Evolutionary conservation across 2,888 invertebrate species (phyloP).

Genomic region (Margaritifera margaritifera): DNA sequence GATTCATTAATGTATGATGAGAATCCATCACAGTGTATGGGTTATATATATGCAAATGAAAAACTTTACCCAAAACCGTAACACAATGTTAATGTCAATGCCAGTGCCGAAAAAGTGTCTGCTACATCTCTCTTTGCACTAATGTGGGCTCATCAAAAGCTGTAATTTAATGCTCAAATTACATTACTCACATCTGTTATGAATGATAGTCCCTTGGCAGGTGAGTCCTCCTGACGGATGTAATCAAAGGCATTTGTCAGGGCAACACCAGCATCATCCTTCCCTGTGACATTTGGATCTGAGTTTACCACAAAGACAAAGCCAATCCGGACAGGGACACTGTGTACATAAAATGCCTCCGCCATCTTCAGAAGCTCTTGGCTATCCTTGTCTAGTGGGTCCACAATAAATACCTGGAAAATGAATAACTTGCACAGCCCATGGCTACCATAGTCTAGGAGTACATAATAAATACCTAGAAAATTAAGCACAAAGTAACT

Average conservation of each 20-base stretch:
- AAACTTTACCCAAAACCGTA: too few relatives aligned
- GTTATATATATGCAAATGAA: too few relatives aligned
- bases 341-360: constrained; percentile 92
- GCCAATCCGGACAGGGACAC: constrained; percentile 88
- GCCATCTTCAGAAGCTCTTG: constrained; percentile 87
- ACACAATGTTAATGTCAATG: too few relatives aligned
- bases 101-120: too few relatives aligned
- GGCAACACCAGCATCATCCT: constrained; percentile 85
- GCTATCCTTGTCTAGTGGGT: constrained; percentile 83
- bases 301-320: constrained; percentile 81
- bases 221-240: constrained; percentile 83
- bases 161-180: background rate
- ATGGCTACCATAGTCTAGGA: too few relatives aligned
- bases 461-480: too few relatives aligned
- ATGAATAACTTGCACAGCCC: constrained; percentile 10
- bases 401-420: constrained; percentile 85
- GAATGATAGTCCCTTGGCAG: constrained; percentile 85
- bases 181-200: constrained; percentile 82
- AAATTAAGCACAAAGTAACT: too few relatives aligned
- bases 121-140: too few relatives aligned
- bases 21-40: too few relatives aligned
- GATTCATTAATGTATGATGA: too few relatives aligned
- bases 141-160: too few relatives aligned
- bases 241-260: constrained; percentile 92
- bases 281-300: constrained; percentile 78